Evolutionary conservation across 1,140 invertebrate genomes (phyloP), one percentile per base, ranked within the genome.

Genomic region (Hyphantria cunea): DNA sequence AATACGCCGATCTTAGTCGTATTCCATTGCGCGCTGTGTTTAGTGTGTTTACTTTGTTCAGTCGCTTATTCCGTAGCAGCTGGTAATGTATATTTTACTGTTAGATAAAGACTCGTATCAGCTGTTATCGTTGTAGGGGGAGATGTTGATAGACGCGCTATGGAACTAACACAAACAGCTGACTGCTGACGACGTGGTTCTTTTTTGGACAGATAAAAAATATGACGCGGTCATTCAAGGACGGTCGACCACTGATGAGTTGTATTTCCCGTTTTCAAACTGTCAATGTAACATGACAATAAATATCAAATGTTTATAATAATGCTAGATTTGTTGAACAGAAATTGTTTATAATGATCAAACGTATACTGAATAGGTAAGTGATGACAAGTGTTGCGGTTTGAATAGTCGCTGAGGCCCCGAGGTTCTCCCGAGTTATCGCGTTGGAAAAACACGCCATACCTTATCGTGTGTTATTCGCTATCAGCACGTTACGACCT

Each of bases 161-260:
- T 80, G 76, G 75, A 82, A 72, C 76, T 74, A 84, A 75, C 76
- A 81, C 78, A 82, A 89, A 89, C 87, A 89, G 86, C 86, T 87
- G 87, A 88, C 77, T 72, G 79, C 71, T 72, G 77, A 72, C 78
- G 74, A 80, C 72, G 76, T 75, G 66, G 65, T 80, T 80, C 73
- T 77, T 86, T 81, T 77, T 78, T 78, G 72, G 68, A 72, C 72
- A 72, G 77, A 83, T 81, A 84, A 89, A 86, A 86, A 84, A 84
- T 79, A 84, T 79, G 78, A 83, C 80, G 70, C 81, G 80, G 82
- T 83, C 77, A 83, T 69, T 82, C 82, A 86, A 89, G 86, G 84
- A 88, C 85, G 84, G 72, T 67, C 68, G 74, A 74, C 74, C 67
- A 74, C 73, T 76, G 77, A 74, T 74, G 68, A 78, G 76, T 80